Base-by-base conservation (phyloP, 2,888 invertebrate genomes). In the Tetranychus truncatus region DNA sequence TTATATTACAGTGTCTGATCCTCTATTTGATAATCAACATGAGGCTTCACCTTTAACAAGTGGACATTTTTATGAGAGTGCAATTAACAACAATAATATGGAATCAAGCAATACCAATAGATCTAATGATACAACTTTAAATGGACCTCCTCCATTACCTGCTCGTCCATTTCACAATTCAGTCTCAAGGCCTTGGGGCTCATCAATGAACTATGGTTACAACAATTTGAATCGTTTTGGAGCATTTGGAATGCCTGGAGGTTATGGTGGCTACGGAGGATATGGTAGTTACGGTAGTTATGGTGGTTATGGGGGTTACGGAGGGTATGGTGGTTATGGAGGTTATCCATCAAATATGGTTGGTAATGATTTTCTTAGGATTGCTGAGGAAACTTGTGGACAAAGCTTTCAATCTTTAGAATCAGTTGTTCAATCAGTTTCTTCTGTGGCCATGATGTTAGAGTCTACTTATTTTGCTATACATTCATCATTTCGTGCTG, bases 391-490 rank as follows among this genome's bases (percentile, higher is more conserved):
- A 80, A 91, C 89, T 80, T 91, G 95, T 0, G 86, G 95, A 72
- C 90, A 91, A 75, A 92, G 97, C 8, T 97, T 97, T 83, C 91
- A 95, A 81, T 93, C 92, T 18, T 92, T 97, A 79, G 95, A 96
- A 83, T 89, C 92, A 74, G 85, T 95, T 24, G 92, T 95, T 2
- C 88, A 89, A 79, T 93, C 96, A 0, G 91, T 96, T 79, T 90
- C 91, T 21, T 95, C 96, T 74, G 88, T 97, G 3, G 91, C 95
- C 3, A 91, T 94, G 87, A 95, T 97, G 93, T 83, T 97, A 75
- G 96, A 96, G 81, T 95, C 95, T 34, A 95, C 96, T 71, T 95
- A 94, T 83, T 91, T 91, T 82, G 95, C 96, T 4, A 87, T 97
- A 81, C 92, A 94, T 24, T 95, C 91, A 82, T 95, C 96, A 0